Evolutionary conservation across 2,888 invertebrate genomes (phyloP).

Genomic region (Antheraea assamensis): DNA sequence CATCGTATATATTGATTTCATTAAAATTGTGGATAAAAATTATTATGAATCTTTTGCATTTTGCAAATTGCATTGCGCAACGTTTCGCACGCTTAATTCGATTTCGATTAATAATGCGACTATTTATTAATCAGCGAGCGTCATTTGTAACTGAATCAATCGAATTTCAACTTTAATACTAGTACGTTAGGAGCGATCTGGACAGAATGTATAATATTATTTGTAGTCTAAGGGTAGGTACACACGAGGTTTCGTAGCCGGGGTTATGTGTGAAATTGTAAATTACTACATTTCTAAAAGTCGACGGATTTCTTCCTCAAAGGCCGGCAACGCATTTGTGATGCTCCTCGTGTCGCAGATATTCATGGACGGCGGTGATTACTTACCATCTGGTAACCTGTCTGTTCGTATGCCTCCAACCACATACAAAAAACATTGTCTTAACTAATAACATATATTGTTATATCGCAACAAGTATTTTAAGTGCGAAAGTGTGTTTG

Average conservation of each 20-base stretch:
- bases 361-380: too few relatives aligned
- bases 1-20: background rate
- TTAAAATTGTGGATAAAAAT: background rate
- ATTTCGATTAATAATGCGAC: constrained; percentile 44
- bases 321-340: too few relatives aligned
- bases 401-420: too few relatives aligned
- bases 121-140: constrained; percentile 34
- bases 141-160: background rate
- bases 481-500: too few relatives aligned
- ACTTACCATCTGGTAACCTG: too few relatives aligned
- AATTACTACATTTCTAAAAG: background rate
- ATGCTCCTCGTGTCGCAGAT: too few relatives aligned
- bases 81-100: constrained; percentile 42
- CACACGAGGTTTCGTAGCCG: constrained; percentile 1
- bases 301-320: background rate
- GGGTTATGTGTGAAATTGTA: background rate
- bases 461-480: too few relatives aligned
- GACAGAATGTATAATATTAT: background rate
- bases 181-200: background rate
- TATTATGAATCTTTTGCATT: constrained; percentile 22
- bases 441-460: too few relatives aligned
- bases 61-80: constrained; percentile 26
- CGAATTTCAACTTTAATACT: constrained; percentile 20
- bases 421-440: too few relatives aligned
- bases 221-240: background rate